Base-by-base conservation (phyloP, 2,888 invertebrate genomes). In the Griposia aprilina region DNA sequence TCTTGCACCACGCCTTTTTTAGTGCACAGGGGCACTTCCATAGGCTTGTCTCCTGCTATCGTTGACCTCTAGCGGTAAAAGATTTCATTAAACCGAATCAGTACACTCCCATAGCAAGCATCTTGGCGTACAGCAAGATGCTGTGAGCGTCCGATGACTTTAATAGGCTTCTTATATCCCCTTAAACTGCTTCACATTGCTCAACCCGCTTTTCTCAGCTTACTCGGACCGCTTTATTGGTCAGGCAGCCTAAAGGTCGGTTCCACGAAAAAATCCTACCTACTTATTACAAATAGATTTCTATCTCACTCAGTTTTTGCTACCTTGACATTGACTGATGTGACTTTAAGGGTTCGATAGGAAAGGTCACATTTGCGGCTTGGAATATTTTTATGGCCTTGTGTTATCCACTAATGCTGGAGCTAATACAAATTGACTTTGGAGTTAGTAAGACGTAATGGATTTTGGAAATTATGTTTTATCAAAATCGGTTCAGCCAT, bases 271-370 rank as follows among this genome's bases (percentile, higher is more conserved):
- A 88, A 85, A 78, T 62, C 59, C 66, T 50, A 73, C 52, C 83
- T 78, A 57, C 81, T 80, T 85, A 87, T 82, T 85, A 87, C 75
- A 75, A 80, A 82, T 83, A 83, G 76, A 85, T 88, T 85, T 73
- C 57, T 80, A 87, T 85, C 82, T 77, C 68, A 80, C 86, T 82
- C 88, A 89, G 82, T 90, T 88, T 90, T 88, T 87, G 85, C 84
- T 76, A 77, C 74, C 79, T 90, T 85, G 91, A 91, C 91, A 87
- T 84, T 91, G 91, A 91, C 82, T 83, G 90, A 91, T 91, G 91
- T 84, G 78, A 73, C 82, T 88, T 84, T 80, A 79, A 84, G 81
- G 85, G 81, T 78, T 83, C 68, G 50, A 78, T 78, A 70, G 45
- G 30, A 75, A 67, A 87, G 82, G 82, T 55, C 66, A 67, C 69